Conservation (phyloP, 35 echinoderm and acorn worm genomes). For the Apostichopus parvimensis region DNA sequence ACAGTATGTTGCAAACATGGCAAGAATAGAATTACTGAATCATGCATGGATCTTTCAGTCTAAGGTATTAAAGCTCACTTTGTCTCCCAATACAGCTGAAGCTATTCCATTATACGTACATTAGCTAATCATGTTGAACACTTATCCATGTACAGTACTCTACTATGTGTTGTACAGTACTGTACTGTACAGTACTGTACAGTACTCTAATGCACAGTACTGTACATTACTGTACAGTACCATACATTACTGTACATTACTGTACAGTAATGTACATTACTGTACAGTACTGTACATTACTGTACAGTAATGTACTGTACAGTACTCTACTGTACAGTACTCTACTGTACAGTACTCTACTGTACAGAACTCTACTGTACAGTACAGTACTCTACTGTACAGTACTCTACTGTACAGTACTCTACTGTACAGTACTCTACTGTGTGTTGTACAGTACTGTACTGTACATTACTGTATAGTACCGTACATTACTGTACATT, state of each 20-base stretch:
- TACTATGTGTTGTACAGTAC: too few species aligned
- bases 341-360: constrained; percentile 54
- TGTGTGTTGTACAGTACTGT: too few species aligned
- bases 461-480: too few species aligned
- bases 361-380: constrained; percentile 61
- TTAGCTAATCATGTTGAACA: too few species aligned
- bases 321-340: constrained; percentile 33
- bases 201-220: too few species aligned
- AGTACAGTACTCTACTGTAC: constrained; percentile 48
- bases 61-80: not conserved
- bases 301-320: not conserved
- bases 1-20: not conserved
- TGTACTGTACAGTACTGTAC: too few species aligned
- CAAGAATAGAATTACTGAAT: not conserved
- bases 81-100: too few species aligned
- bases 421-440: not conserved
- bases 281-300: constrained; percentile 54
- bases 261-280: constrained; percentile 29
- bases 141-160: too few species aligned
- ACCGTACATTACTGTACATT: too few species aligned
- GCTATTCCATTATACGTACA: too few species aligned
- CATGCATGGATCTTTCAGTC: not conserved
- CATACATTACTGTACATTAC: not conserved
- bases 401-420: not conserved
- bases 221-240: too few species aligned